phyloP scores from a whole-genome alignment of 2,113 vertebrate species.

The Bos javanicus region DNA sequence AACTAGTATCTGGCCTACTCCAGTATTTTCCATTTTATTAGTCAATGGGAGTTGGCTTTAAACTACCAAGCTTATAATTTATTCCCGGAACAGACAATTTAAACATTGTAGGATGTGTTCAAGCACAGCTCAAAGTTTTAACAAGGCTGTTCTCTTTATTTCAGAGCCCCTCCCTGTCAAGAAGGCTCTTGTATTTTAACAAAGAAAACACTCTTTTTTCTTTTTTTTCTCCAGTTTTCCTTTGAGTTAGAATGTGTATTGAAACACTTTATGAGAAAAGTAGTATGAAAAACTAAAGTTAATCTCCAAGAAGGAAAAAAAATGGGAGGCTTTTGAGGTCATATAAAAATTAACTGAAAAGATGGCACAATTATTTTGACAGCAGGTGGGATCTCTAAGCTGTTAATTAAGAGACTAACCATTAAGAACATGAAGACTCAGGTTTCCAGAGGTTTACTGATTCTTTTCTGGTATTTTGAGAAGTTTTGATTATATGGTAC shows the following conservation, averaged over 20 bases:
- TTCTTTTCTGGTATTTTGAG: conserved; percentile 50
- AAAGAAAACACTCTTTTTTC: not conserved
- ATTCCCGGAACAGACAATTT: conserved; percentile 52
- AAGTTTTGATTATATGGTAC: conserved; percentile 52
- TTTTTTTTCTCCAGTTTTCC: not conserved
- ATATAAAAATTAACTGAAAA: conserved; percentile 54
- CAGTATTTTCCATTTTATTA: conserved; percentile 65
- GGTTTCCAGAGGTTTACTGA: conserved; percentile 49
- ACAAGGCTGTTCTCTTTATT: conserved; percentile 34
- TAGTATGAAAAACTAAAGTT: not conserved
- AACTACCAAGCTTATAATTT: conserved; percentile 62
- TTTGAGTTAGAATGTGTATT: not conserved
- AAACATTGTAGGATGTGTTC: conserved; percentile 66
- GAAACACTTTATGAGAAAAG: not conserved
- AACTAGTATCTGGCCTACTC: conserved; percentile 37
- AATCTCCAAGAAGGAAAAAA: not conserved
- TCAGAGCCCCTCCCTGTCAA: not conserved
- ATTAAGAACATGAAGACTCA: conserved; percentile 47
- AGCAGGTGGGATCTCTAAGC: conserved; percentile 53
- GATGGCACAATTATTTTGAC: conserved; percentile 48
- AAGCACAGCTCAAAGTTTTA: conserved; percentile 57
- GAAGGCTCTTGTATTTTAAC: not conserved
- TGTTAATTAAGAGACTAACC: conserved; percentile 60
- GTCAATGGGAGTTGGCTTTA: conserved; percentile 65
- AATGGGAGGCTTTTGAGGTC: not conserved